Conservation (phyloP, 2,888 invertebrate genomes). For the Drosophila mayaguana region DNA sequence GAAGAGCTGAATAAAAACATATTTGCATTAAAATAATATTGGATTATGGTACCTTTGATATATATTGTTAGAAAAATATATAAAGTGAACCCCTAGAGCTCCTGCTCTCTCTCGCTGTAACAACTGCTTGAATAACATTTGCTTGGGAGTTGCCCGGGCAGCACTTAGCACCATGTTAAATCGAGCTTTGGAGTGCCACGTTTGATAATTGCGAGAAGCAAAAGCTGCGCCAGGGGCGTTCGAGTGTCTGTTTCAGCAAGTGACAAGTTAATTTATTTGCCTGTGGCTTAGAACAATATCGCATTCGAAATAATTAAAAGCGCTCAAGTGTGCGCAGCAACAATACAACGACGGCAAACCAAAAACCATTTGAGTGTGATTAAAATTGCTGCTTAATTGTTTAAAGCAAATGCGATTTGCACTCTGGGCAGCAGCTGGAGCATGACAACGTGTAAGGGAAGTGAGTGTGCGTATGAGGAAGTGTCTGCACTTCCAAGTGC, state of each 20-base stretch:
- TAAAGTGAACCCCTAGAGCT: background rate
- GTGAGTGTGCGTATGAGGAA: background rate
- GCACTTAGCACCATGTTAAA: slow-evolving; percentile 42
- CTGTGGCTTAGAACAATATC: slow-evolving; percentile 65
- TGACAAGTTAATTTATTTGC: slow-evolving; percentile 74
- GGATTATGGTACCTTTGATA: background rate
- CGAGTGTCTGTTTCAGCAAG: slow-evolving; percentile 40
- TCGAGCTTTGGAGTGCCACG: slow-evolving; percentile 44
- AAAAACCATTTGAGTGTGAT: slow-evolving; percentile 47
- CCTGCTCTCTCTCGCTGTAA: background rate
- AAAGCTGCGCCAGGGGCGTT: slow-evolving; percentile 4
- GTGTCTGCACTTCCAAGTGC: background rate
- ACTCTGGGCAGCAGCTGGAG: slow-evolving; percentile 31
- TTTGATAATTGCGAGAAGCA: slow-evolving; percentile 28
- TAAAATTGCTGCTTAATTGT: slow-evolving; percentile 62
- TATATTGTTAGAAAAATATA: background rate
- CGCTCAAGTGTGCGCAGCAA: slow-evolving; percentile 61
- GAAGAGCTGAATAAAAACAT: background rate
- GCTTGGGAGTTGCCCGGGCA: slow-evolving; percentile 8
- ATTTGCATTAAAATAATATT: background rate
- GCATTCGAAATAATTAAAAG: slow-evolving; percentile 69
- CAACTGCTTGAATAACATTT: background rate
- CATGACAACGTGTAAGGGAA: slow-evolving; percentile 23
- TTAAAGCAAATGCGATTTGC: slow-evolving; percentile 38
- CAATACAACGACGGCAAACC: slow-evolving; percentile 27